phyloP scores from a whole-genome alignment of 2,888 invertebrate species.

The Troilus luridus region DNA sequence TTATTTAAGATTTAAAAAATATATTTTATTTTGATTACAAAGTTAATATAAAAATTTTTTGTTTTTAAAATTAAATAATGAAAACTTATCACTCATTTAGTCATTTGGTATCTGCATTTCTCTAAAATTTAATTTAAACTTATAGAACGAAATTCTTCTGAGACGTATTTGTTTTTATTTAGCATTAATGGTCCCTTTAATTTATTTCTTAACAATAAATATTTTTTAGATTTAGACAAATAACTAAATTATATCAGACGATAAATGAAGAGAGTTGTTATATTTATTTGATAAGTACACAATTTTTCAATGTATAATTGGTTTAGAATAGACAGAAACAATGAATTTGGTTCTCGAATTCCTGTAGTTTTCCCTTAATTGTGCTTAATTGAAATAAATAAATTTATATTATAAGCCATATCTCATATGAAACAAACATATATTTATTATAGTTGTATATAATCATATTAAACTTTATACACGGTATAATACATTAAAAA shows the following conservation, averaged over 20 bases:
- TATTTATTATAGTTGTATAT: neutral
- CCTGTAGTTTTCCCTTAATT: neutral
- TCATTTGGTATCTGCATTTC: neutral
- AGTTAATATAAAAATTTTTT: neutral
- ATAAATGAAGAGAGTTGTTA: neutral
- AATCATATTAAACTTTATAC: neutral
- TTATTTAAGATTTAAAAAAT: neutral
- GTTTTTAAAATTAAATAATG: neutral
- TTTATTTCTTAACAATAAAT: neutral
- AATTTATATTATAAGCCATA: neutral
- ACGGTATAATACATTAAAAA: neutral
- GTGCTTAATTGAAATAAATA: neutral
- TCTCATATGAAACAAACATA: neutral
- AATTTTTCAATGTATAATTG: too few species aligned
- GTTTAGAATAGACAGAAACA: too few species aligned
- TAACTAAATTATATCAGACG: neutral
- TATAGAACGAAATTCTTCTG: neutral
- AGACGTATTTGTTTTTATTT: neutral
- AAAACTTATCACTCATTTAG: neutral
- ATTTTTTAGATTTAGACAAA: neutral
- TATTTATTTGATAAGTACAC: neutral
- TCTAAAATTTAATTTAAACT: neutral
- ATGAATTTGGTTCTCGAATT: too few species aligned
- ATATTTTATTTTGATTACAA: neutral
- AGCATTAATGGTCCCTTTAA: neutral